Evolutionary conservation across 37 sponge, comb jelly and placozoan genomes (phyloP).

Genomic region (Amphimedon queenslandica): DNA sequence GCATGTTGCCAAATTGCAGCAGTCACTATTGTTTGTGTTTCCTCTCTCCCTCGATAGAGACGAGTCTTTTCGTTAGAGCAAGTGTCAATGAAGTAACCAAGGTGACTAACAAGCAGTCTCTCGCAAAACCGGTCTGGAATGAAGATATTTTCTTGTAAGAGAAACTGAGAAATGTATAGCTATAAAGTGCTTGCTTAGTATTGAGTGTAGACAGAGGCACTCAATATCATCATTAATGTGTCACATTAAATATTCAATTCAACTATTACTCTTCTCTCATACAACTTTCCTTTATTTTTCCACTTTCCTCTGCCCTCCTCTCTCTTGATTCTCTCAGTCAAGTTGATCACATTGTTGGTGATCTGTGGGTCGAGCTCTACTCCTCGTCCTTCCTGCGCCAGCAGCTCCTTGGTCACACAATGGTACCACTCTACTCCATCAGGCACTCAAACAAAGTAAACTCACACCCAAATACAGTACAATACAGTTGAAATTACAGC

Average conservation of each 20-base stretch:
- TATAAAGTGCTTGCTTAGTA: too few species aligned
- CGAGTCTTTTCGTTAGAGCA: not conserved
- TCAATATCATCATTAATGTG: not conserved
- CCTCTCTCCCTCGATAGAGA: not conserved
- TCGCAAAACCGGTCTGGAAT: conserved; percentile 22
- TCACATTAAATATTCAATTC: not conserved
- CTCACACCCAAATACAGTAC: too few species aligned
- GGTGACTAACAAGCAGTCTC: conserved; percentile 1
- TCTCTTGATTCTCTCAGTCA: not conserved
- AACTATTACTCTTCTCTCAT: not conserved
- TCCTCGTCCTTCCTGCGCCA: conserved; percentile 1
- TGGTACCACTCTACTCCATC: conserved; percentile 26
- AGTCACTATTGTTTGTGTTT: not conserved
- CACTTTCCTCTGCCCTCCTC: not conserved
- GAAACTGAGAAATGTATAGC: too few species aligned
- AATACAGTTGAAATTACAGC: too few species aligned
- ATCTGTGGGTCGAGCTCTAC: conserved; percentile 22
- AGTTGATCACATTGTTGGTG: not conserved
- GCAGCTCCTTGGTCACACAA: conserved; percentile 11
- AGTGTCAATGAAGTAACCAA: not conserved
- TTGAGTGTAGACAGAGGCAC: too few species aligned
- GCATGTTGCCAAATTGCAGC: not conserved
- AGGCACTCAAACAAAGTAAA: conserved; percentile 63
- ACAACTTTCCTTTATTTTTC: conserved; percentile 1
- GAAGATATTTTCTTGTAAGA: conserved; percentile 24